Evolutionary conservation across 1,140 invertebrate species (phyloP).

Genomic region (Eueides isabella): DNA sequence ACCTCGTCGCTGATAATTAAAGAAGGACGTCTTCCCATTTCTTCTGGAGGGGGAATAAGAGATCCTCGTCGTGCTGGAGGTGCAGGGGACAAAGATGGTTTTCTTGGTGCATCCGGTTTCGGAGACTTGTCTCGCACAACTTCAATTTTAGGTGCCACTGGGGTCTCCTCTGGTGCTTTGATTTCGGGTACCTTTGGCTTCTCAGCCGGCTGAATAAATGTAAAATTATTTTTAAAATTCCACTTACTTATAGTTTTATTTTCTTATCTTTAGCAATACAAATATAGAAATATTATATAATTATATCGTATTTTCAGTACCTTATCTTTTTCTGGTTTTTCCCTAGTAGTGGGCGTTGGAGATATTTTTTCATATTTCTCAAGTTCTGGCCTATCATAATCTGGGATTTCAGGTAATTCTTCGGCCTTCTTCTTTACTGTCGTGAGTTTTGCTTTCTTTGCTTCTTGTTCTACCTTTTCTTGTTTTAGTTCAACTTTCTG

Average conservation of each 20-base stretch:
- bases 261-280: not conserved
- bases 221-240: slow-evolving; percentile 12
- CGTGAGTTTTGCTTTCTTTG: slow-evolving; percentile 71
- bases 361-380: slow-evolving; percentile 83
- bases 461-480: slow-evolving; percentile 71
- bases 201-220: slow-evolving; percentile 56
- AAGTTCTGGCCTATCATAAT: slow-evolving; percentile 84
- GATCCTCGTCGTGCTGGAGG: slow-evolving; percentile 88
- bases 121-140: slow-evolving; percentile 91
- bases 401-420: slow-evolving; percentile 89
- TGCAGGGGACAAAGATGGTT: slow-evolving; percentile 90
- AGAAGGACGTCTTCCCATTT: slow-evolving; percentile 91
- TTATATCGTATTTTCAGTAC: slow-evolving; percentile 31
- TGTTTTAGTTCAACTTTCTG: slow-evolving; percentile 76
- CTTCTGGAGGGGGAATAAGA: slow-evolving; percentile 91
- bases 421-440: slow-evolving; percentile 82
- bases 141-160: slow-evolving; percentile 92
- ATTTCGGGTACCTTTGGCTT: slow-evolving; percentile 87
- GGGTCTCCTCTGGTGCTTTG: slow-evolving; percentile 85
- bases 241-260: not conserved
- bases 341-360: slow-evolving; percentile 62
- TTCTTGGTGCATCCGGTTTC: slow-evolving; percentile 84
- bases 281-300: not conserved
- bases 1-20: slow-evolving; percentile 97
- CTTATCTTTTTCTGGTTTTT: slow-evolving; percentile 75